phyloP scores from a whole-genome alignment of 2,797 vertebrate genomes.

The Loriculus beryllinus region DNA sequence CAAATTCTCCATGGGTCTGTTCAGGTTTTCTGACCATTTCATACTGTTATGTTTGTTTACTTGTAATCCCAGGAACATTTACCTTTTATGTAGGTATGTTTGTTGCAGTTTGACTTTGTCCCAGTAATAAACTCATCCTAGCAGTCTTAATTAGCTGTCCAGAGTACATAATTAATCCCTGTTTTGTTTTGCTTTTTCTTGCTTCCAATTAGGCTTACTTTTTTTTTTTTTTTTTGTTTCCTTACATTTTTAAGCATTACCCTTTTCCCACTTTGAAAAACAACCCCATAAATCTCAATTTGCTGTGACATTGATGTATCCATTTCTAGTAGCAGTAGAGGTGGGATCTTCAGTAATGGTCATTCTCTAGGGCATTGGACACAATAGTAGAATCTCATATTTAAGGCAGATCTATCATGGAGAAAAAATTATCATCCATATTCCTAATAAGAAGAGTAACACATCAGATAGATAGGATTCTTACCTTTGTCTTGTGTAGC shows the following conservation, averaged over 20 bases:
- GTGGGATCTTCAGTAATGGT: not conserved
- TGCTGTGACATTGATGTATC: not conserved
- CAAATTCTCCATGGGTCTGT: not conserved
- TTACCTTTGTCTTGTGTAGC: not conserved
- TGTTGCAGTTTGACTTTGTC: not conserved
- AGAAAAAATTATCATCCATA: not conserved
- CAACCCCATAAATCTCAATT: not conserved
- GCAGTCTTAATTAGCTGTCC: not conserved
- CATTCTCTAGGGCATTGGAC: not conserved
- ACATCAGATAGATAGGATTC: not conserved
- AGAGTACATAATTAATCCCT: not conserved
- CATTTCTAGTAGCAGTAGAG: not conserved
- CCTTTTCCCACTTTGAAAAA: not conserved
- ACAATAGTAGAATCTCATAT: not conserved
- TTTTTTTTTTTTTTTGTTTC: not conserved
- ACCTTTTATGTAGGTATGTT: not conserved
- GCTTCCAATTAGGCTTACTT: not conserved
- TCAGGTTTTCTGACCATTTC: not conserved
- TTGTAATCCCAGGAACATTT: not conserved
- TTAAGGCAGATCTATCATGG: not conserved
- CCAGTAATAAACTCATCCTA: not conserved
- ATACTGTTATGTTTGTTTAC: not conserved
- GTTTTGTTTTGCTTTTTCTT: not conserved
- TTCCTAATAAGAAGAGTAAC: not conserved
- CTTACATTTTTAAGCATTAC: not conserved